Percentiles rank a stretch among this genome's conserved stretches.
phyloP scores from a whole-genome alignment of 2,797 vertebrate species.

The Danio aesculapii region DNA sequence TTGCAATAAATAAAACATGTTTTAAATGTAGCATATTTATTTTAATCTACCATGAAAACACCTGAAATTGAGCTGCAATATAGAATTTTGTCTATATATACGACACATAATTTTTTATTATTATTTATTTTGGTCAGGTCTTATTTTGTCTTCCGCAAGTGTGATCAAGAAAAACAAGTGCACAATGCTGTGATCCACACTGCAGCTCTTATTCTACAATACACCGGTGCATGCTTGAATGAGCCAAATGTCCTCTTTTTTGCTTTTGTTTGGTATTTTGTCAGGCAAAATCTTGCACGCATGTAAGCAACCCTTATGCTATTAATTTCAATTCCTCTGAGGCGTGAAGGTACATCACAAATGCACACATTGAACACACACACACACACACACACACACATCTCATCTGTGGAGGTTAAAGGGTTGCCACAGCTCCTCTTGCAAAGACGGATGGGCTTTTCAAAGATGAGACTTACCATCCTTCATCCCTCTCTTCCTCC shows the following conservation, averaged over 20 bases:
- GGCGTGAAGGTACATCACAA: conserved; percentile 42
- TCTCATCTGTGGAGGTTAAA: conserved; percentile 58
- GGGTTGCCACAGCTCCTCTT: conserved; percentile 53
- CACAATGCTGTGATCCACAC: background rate
- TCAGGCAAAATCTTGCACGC: conserved; percentile 43
- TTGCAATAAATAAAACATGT: no score
- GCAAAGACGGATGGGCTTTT: conserved; percentile 62
- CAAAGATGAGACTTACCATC: conserved; percentile 54
- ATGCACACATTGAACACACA: conserved; percentile 34
- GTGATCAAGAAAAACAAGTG: conserved; percentile 1
- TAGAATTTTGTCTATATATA: no score
- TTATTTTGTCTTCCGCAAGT: background rate
- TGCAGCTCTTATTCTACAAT: background rate
- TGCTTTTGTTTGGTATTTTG: conserved; percentile 30
- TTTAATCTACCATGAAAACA: no score
- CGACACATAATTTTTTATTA: no score
- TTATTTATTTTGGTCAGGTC: no score
- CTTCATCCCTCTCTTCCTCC: conserved; percentile 59
- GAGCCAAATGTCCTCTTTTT: conserved; percentile 20
- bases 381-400: conserved; percentile 25
- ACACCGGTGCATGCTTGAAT: conserved; percentile 4
- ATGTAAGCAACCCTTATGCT: conserved; percentile 44
- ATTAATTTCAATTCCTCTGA: conserved; percentile 54
- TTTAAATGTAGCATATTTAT: no score
- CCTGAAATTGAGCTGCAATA: no score